Percentiles rank a stretch among this genome's conserved stretches.
Conservation (phyloP, 2,888 invertebrate genomes). For the Drosophila emarginata region DNA sequence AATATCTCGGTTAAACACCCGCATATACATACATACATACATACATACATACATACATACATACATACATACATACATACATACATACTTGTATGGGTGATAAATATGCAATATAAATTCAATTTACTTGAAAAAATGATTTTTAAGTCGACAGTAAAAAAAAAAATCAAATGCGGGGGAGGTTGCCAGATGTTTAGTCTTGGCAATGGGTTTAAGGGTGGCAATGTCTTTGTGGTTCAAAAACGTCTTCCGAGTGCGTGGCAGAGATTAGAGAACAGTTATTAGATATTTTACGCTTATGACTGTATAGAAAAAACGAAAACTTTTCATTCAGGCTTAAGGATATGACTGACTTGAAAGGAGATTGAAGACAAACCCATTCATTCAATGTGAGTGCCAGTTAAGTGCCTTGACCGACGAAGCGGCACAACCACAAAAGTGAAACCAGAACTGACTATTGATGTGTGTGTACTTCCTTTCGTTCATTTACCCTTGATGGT, state of each 20-base stretch:
- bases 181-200: neutral
- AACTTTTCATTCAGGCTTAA: slow-evolving; percentile 26
- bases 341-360: neutral
- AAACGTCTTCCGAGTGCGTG: slow-evolving; percentile 41
- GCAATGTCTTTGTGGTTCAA: too few species aligned
- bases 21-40: neutral
- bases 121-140: slow-evolving; percentile 33
- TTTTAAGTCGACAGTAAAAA: neutral
- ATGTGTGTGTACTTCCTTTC: slow-evolving; percentile 18
- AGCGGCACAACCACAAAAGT: slow-evolving; percentile 41
- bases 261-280: slow-evolving; percentile 49
- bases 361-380: neutral
- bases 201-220: slow-evolving; percentile 2
- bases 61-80: neutral
- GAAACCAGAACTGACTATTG: slow-evolving; percentile 56
- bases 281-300: slow-evolving; percentile 28
- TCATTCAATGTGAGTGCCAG: slow-evolving; percentile 23
- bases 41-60: too few species aligned
- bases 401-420: slow-evolving; percentile 42
- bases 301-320: slow-evolving; percentile 20
- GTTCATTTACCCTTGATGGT: slow-evolving; percentile 37
- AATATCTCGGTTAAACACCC: neutral
- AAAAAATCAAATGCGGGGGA: slow-evolving; percentile 10
- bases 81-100: neutral
- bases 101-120: slow-evolving; percentile 40